Conservation (phyloP, 2,113 vertebrate species). For the Pachycephala philippinensis region DNA sequence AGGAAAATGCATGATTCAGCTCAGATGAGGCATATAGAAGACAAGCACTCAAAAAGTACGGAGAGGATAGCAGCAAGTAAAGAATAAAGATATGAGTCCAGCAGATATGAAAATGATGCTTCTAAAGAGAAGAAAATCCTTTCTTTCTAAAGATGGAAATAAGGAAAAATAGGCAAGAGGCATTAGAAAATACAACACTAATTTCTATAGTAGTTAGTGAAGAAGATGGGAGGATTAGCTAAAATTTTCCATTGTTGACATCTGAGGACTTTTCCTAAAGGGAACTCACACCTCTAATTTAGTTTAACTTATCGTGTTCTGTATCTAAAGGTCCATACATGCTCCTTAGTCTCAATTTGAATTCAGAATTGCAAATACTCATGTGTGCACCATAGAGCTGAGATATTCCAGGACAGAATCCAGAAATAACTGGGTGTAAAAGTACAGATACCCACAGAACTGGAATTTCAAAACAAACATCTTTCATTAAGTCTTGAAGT, state of each 20-base stretch:
- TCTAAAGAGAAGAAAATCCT: not conserved
- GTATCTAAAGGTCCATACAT: not conserved
- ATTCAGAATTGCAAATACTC: not conserved
- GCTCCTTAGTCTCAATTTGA: not conserved
- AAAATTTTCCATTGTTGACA: not conserved
- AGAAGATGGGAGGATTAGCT: not conserved
- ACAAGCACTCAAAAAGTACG: not conserved
- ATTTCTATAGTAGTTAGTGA: not conserved
- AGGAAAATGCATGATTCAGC: not conserved
- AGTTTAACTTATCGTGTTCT: not conserved
- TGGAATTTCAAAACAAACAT: not conserved
- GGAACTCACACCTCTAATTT: not conserved
- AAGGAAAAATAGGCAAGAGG: not conserved
- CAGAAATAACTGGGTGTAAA: not conserved
- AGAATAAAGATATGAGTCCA: not conserved
- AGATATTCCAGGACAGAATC: not conserved
- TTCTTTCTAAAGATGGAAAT: not conserved
- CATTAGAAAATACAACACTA: not conserved
- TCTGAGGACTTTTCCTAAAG: not conserved
- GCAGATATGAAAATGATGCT: not conserved
- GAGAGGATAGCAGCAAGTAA: not conserved
- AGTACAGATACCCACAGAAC: not conserved
- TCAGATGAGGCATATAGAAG: not conserved
- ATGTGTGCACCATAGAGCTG: not conserved
- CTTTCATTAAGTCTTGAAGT: not conserved